These are phyloP conservation scores for Apeltes quadracus DNA, from an alignment of 2,113 vertebrate species.

Conservation along the genomic window DNA sequence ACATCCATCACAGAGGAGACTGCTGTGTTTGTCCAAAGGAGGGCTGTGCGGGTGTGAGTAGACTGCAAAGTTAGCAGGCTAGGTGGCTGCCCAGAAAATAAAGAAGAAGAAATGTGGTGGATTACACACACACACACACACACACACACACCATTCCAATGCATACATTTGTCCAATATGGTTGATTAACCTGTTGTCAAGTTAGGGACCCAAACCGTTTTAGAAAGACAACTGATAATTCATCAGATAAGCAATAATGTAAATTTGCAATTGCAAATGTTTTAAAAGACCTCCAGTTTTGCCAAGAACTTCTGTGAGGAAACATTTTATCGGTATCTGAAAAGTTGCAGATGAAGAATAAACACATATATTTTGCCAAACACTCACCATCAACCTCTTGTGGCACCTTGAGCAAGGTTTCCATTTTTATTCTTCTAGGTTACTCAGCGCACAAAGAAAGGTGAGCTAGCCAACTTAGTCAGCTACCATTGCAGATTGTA, in stretches of 20 bases:
- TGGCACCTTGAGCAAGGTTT: not conserved
- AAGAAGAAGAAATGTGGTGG: constrained; percentile 37
- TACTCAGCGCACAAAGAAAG: not conserved
- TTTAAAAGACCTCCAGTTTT: not conserved
- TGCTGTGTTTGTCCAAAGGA: constrained; percentile 76
- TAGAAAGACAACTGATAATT: not conserved
- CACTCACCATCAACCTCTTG: not conserved
- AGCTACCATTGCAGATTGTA: no score
- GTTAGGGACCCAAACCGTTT: not conserved
- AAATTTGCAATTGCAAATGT: not conserved
- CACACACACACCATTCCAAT: not conserved
- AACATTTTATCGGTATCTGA: not conserved
- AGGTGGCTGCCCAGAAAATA: constrained; percentile 54
- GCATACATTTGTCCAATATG: constrained; percentile 26
- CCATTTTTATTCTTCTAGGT: no score
- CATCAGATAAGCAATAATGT: not conserved
- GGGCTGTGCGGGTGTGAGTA: constrained; percentile 64
- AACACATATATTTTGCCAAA: not conserved
- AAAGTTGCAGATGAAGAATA: not conserved
- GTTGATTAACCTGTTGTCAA: constrained; percentile 12
- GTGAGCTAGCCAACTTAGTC: not conserved
- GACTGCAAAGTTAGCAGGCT: constrained; percentile 68
- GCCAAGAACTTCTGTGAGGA: not conserved
- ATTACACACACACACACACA: constrained; percentile 16
- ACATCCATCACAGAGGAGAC: constrained; percentile 79